These are phyloP conservation scores for Grallaria varia DNA, from an alignment of 2,113 vertebrate species.

Conservation along the genomic window DNA sequence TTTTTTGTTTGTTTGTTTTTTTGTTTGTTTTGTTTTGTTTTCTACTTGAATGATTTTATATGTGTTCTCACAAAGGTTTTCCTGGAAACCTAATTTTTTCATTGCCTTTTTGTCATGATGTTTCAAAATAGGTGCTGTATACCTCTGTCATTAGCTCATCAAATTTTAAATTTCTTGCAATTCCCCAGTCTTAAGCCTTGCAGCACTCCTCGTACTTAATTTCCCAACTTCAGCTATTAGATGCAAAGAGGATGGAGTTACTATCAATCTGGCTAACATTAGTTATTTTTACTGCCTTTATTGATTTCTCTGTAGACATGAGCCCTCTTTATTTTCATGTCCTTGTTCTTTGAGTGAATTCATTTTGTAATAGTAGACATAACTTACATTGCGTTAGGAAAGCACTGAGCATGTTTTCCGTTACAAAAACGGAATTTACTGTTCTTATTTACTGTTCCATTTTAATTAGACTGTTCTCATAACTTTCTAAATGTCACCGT, in stretches of 20 bases:
- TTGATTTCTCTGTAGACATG: background rate
- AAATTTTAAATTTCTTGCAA: background rate
- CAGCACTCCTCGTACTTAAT: background rate
- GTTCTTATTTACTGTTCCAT: background rate
- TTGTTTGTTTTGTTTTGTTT: too few relatives aligned
- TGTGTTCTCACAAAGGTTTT: background rate
- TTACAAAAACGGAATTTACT: too few relatives aligned
- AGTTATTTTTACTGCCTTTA: background rate
- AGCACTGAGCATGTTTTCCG: background rate
- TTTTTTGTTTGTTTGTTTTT: too few relatives aligned
- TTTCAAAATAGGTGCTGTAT: background rate
- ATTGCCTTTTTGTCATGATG: background rate
- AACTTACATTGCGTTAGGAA: background rate
- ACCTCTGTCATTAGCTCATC: background rate
- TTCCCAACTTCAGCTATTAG: background rate
- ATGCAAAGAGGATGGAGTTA: background rate
- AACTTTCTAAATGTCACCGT: background rate
- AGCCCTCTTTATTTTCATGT: background rate
- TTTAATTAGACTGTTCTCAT: background rate
- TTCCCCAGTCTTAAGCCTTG: background rate
- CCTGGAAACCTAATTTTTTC: background rate
- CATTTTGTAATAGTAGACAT: background rate
- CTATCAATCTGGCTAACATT: background rate
- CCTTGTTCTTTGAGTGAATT: background rate
- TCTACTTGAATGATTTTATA: accelerated